These are phyloP conservation scores for Equus quagga DNA, from an alignment of 2,113 vertebrate genomes.

Conservation along the genomic window DNA sequence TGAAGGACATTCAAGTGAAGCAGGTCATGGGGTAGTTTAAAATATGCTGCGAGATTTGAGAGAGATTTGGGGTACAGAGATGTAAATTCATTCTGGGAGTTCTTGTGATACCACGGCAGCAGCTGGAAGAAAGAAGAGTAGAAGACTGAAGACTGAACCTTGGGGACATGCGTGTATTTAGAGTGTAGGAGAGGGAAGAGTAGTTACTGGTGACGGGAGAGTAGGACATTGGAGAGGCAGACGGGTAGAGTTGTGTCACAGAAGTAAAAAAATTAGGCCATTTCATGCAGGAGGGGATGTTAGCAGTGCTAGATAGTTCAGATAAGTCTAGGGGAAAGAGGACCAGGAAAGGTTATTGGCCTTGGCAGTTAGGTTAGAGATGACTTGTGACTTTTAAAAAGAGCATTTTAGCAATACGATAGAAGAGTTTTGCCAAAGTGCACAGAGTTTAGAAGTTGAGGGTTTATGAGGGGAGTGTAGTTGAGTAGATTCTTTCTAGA, in stretches of 20 bases:
- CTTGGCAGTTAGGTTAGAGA: not conserved
- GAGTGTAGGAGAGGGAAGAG: not conserved
- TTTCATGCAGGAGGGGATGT: not conserved
- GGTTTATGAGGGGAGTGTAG: not conserved
- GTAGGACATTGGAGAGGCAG: not conserved
- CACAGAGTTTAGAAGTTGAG: not conserved
- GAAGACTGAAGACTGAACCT: not conserved
- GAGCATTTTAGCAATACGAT: not conserved
- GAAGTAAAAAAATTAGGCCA: not conserved
- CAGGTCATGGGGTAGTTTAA: not conserved
- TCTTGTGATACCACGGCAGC: not conserved
- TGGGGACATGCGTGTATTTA: not conserved
- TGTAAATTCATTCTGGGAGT: not conserved
- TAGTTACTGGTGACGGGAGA: not conserved
- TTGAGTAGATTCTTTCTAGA: conserved; percentile 11
- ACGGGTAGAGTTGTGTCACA: not conserved
- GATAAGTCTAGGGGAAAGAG: not conserved
- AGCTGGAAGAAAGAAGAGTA: not conserved
- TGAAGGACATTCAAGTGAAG: not conserved
- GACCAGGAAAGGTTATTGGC: not conserved
- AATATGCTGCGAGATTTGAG: not conserved
- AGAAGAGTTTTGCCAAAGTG: not conserved
- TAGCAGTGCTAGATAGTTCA: not conserved
- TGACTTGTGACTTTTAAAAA: not conserved
- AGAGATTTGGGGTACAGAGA: not conserved